Evolutionary conservation across 2,888 invertebrate species (phyloP), one percentile per base, ranked within the genome.

Genomic region (Brassicogethes aeneus): DNA sequence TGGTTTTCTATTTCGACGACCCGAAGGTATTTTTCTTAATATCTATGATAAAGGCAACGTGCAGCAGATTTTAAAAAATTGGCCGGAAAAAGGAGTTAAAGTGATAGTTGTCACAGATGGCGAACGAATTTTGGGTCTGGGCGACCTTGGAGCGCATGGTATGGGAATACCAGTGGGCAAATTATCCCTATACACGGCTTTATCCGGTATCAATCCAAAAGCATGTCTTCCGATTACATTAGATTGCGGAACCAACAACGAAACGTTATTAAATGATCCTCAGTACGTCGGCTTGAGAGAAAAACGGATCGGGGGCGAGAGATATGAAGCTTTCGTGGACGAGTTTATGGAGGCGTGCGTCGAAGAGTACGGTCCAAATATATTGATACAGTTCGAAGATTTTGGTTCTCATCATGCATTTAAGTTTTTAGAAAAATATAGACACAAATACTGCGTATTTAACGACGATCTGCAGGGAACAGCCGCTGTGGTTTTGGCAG

Each of bases 151-250:
- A 5, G 93, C 91, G 2, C 86, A 90, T 64, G 99, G 99, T 8
- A 99, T 99, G 95, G 99, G 97, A 49, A 99, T 99, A 59, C 97
- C 99, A 1, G 85, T 96, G 31, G 99, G 99, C 48, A 99, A 99
- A 71, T 72, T 99, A 51, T 80, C 96, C 2, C 74, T 99, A 5
- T 99, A 99, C 73, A 96, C 97, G 2, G 97, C 96, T 0, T 74
- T 99, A 43, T 97, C 93, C 15, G 96, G 95, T 43, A 90, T 99
- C 56, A 91, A 92, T 63, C 99, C 99, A 0, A 82, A 87, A 53
- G 89, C 95, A 68, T 93, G 93, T 62, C 75, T 99, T 47, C 99
- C 99, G 23, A 82, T 99, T 55, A 86, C 90, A 1, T 72, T 99
- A 30, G 95, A 97, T 62, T 94, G 93, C 36, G 95, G 95, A 43